Conservation (phyloP, 2,888 invertebrate species). For the Campoletis raptor region DNA sequence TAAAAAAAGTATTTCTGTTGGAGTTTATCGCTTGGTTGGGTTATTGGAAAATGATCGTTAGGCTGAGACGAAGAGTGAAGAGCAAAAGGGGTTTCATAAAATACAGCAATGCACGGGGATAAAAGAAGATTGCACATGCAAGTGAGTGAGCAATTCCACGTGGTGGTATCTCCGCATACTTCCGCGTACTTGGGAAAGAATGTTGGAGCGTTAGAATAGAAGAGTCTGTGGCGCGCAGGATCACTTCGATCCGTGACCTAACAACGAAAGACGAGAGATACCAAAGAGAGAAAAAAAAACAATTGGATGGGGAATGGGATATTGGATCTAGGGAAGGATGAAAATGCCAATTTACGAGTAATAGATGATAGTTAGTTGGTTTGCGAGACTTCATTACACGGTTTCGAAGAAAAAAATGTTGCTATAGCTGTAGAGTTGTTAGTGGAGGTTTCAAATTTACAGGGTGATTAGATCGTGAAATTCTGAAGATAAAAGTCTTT, state of each 20-base stretch:
- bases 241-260: conserved; percentile 60
- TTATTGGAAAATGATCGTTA: conserved; percentile 33
- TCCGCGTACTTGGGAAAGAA: conserved; percentile 39
- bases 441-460: background rate
- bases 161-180: conserved; percentile 31
- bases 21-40: background rate
- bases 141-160: conserved; percentile 44
- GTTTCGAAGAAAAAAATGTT: conserved; percentile 12
- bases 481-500: background rate
- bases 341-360: conserved; percentile 25
- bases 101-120: conserved; percentile 1
- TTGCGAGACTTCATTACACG: background rate
- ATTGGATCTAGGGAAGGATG: conserved; percentile 11
- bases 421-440: background rate
- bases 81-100: background rate
- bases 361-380: conserved; percentile 12
- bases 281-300: conserved; percentile 25
- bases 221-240: conserved; percentile 44
- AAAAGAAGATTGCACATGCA: conserved; percentile 56
- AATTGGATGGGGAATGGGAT: conserved; percentile 1
- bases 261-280: conserved; percentile 46
- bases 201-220: conserved; percentile 23
- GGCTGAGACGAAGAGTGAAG: background rate
- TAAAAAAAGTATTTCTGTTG: background rate
- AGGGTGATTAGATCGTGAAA: background rate